Evolutionary conservation across 2,797 vertebrate species (phyloP), one percentile per base, ranked within the genome.

Genomic region (Parambassis ranga): DNA sequence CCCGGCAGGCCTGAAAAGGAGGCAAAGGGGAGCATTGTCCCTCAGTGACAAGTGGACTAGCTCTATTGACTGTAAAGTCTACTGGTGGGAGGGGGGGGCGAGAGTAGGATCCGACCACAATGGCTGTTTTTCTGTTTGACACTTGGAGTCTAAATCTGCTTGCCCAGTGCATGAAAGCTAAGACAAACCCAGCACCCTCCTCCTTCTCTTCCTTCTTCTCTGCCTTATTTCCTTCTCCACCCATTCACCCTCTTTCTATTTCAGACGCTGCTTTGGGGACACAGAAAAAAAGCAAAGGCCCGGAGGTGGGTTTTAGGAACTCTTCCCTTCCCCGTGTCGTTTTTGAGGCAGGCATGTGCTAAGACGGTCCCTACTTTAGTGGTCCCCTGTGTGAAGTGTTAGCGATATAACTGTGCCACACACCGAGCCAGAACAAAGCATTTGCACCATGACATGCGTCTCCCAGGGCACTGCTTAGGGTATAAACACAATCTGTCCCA

Each of bases 41-140:
- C 80, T 68, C 51, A 27, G 81, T 93, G 92, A 93, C 91, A 93
- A 93, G 93, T 93, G 91, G 86, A 91, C 91, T 89, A 86, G 90
- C 83, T 91, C 92, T 92, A 94, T 93, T 93, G 92, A 93, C 91
- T 90, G 91, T 92, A 91, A 92, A 92, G 91, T 91, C 90, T 88
- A 90, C 83, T 89, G 87, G 78, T 79, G 82, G 79, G 83, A 79
- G 83, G 87, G 79, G 83, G 79, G 83, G 87, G 79, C 47, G 48
- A 74, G 48, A 74, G 69, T 46, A 75, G 70, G 74, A 79, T 65
- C 69, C 26, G 22, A 28, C 80, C 77, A 90, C 88, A 91, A 91
- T 91, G 83, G 73, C 75, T 90, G 87, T 90, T 92, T 90, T 91
- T 91, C 85, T 91, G 83, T 78, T 90, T 91, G 89, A 91, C 89